Evolutionary conservation across 1,140 invertebrate genomes (phyloP).

Genomic region (Rhopalosiphum maidis): DNA sequence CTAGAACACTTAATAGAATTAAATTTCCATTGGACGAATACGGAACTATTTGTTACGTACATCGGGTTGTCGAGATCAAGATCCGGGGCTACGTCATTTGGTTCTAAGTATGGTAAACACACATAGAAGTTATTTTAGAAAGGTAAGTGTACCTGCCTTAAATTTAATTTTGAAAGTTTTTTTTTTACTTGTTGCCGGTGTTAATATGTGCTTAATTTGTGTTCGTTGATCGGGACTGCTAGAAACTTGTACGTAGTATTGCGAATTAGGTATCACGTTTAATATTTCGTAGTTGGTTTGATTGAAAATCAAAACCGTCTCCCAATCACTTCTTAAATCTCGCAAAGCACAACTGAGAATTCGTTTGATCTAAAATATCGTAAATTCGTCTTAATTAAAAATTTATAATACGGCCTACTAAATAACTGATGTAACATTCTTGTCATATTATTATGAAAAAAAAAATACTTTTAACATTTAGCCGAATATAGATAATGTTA

Average conservation of each 20-base stretch:
- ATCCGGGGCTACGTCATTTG: background rate
- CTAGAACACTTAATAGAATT: background rate
- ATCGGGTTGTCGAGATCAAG: background rate
- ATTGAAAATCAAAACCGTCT: background rate
- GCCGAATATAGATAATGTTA: background rate
- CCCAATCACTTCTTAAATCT: background rate
- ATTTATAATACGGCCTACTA: background rate
- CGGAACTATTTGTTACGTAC: background rate
- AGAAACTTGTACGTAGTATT: background rate
- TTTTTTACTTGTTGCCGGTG: background rate
- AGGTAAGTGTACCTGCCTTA: background rate
- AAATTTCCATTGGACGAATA: background rate
- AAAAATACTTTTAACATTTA: background rate
- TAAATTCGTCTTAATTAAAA: background rate
- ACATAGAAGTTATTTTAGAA: background rate
- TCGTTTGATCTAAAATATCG: background rate
- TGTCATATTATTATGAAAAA: background rate
- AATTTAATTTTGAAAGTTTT: background rate
- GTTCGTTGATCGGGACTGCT: background rate
- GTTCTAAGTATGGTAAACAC: background rate
- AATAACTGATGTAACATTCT: background rate
- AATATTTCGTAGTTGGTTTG: conserved; percentile 7
- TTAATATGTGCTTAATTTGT: background rate
- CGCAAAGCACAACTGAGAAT: background rate
- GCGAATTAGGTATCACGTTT: background rate